A percentile compares a stretch with the other conserved stretches of the same genome.
These are phyloP conservation scores for Dione vanillae DNA, from an alignment of 2,888 invertebrate species.

Conservation along the genomic window DNA sequence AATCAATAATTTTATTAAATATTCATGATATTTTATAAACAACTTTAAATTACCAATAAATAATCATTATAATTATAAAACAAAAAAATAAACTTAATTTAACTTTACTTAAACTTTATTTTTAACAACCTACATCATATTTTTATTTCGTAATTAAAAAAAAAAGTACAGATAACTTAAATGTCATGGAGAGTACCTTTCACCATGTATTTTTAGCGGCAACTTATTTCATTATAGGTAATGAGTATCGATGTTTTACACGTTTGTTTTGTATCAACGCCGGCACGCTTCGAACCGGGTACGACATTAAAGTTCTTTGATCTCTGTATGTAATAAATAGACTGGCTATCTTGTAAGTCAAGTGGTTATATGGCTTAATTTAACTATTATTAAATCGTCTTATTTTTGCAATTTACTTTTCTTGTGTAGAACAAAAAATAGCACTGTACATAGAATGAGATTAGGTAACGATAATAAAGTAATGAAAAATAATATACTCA, in stretches of 20 bases:
- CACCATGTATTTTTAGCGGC: constrained; percentile 13
- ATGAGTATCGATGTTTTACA: constrained; percentile 15
- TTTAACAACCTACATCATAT: too few relatives aligned
- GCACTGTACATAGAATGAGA: too few relatives aligned
- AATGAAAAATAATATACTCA: too few relatives aligned
- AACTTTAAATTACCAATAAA: too few relatives aligned
- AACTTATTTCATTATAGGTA: constrained; percentile 2
- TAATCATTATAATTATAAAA: too few relatives aligned
- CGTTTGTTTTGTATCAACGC: constrained; percentile 1
- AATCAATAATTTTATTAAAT: too few relatives aligned
- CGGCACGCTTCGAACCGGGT: not conserved
- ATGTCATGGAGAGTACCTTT: constrained; percentile 26
- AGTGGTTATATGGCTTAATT: constrained; percentile 1
- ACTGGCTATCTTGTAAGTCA: not conserved
- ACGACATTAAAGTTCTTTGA: constrained; percentile 3
- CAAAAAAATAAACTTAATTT: too few relatives aligned
- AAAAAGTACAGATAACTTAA: constrained; percentile 1
- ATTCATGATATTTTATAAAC: too few relatives aligned
- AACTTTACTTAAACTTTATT: too few relatives aligned
- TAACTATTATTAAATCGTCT: not conserved
- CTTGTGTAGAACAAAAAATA: too few relatives aligned
- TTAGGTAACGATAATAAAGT: too few relatives aligned
- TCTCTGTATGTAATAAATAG: constrained; percentile 12
- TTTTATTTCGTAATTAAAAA: not conserved
- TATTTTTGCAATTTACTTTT: too few relatives aligned